Evolutionary conservation across 2,113 vertebrate genomes (phyloP).

Genomic region (Ptychochromis oligacanthus): DNA sequence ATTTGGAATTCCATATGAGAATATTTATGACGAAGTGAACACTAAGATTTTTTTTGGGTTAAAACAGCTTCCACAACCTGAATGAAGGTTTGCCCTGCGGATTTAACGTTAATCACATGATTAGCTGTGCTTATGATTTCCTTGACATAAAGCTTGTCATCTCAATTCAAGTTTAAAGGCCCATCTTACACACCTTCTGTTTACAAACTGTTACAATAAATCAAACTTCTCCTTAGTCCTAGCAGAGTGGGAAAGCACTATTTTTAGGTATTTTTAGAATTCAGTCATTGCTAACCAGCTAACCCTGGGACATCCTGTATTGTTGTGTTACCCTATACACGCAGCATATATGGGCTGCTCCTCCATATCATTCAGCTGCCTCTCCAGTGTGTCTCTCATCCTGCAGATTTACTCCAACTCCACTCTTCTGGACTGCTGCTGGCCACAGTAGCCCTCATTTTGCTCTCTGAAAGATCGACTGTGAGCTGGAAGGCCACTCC

Average conservation of each 20-base stretch:
- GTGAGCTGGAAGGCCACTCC: background rate
- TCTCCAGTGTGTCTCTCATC: background rate
- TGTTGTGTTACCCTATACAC: background rate
- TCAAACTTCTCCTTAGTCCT: background rate
- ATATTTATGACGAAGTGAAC: too few relatives aligned
- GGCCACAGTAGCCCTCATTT: fast-evolving
- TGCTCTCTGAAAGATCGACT: background rate
- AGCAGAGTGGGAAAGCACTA: background rate
- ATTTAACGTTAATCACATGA: background rate
- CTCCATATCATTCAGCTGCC: background rate
- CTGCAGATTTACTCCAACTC: background rate
- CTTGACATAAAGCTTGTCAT: background rate
- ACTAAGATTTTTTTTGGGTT: background rate
- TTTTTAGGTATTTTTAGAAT: background rate
- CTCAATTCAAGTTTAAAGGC: background rate
- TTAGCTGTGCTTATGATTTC: background rate
- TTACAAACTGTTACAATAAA: background rate
- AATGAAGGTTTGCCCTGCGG: background rate
- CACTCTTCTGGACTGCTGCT: background rate
- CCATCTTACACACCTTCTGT: background rate
- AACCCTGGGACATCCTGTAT: background rate
- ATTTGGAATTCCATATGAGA: too few relatives aligned
- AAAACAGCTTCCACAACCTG: background rate
- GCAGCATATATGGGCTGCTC: background rate
- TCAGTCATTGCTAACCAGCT: background rate